Evolutionary conservation across 2,797 vertebrate species (phyloP).

Genomic region (Meda fulgida): DNA sequence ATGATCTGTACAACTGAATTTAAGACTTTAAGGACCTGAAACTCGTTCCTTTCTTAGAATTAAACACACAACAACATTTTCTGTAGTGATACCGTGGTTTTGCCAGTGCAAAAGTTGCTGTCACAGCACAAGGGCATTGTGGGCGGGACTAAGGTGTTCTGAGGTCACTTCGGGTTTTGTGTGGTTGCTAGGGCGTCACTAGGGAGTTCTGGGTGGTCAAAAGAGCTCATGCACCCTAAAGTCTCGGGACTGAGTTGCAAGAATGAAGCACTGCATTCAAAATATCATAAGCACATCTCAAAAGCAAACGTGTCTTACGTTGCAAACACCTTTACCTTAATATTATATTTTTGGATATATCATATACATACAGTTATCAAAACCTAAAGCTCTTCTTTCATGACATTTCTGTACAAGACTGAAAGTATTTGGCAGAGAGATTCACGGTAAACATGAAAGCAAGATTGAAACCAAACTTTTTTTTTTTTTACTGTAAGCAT

Average conservation of each 20-base stretch:
- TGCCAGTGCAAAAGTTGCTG: neutral
- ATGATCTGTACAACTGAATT: neutral
- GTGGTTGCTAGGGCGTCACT: slow-evolving; percentile 10
- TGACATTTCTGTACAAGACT: no score
- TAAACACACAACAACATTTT: neutral
- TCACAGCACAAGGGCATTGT: neutral
- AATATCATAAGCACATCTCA: no score
- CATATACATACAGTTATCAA: no score
- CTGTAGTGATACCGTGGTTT: neutral
- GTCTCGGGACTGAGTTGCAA: neutral
- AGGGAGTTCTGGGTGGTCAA: neutral
- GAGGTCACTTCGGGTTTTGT: neutral
- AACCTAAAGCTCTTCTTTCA: no score
- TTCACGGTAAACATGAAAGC: no score
- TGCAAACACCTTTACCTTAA: no score
- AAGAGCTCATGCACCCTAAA: neutral
- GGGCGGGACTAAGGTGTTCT: neutral
- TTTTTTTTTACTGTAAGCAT: no score
- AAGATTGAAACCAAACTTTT: no score
- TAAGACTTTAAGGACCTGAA: neutral
- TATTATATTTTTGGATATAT: no score
- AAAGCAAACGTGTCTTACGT: no score
- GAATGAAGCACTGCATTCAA: neutral
- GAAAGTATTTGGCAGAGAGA: no score
- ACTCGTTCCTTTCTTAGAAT: neutral